Conservation (phyloP, 2,888 invertebrate species). For the Microdon myrmicae region DNA sequence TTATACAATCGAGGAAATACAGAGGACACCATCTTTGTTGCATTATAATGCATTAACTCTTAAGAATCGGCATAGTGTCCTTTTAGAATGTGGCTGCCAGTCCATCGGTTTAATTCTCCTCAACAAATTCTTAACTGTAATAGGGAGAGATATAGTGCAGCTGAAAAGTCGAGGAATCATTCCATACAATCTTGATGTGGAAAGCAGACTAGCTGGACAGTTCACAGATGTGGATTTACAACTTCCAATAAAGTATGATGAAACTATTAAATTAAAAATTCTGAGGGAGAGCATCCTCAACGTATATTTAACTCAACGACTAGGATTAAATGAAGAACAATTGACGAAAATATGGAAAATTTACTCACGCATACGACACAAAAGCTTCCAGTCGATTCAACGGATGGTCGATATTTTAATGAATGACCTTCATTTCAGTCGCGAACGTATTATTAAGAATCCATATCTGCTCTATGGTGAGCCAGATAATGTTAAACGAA, state of each 20-base stretch:
- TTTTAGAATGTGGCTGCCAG: conserved; percentile 73
- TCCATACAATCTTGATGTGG: conserved; percentile 63
- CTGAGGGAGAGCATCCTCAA: conserved; percentile 61
- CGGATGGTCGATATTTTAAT: conserved; percentile 70
- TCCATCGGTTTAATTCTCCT: conserved; percentile 63
- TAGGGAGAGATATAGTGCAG: conserved; percentile 61
- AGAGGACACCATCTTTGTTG: conserved; percentile 70
- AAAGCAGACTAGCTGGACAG: conserved; percentile 59
- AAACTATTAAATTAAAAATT: conserved; percentile 56
- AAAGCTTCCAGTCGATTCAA: conserved; percentile 69
- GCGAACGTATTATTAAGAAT: conserved; percentile 70
- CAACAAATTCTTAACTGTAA: conserved; percentile 63
- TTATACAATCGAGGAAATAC: conserved; percentile 69
- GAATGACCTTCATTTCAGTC: conserved; percentile 70
- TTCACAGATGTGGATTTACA: conserved; percentile 56
- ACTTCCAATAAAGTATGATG: conserved; percentile 29
- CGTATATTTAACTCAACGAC: conserved; percentile 64
- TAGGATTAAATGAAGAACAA: conserved; percentile 64
- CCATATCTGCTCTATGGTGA: conserved; percentile 72
- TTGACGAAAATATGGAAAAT: conserved; percentile 62
- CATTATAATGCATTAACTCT: conserved; percentile 70
- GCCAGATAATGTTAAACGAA: conserved; percentile 70
- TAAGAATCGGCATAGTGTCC: conserved; percentile 72
- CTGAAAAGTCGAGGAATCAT: conserved; percentile 66
- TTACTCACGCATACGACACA: conserved; percentile 64